A percentile compares a stretch with the other conserved stretches of the same genome.
Evolutionary conservation across 2,888 invertebrate genomes (phyloP).

Genomic region (Amphipoea lucens): DNA sequence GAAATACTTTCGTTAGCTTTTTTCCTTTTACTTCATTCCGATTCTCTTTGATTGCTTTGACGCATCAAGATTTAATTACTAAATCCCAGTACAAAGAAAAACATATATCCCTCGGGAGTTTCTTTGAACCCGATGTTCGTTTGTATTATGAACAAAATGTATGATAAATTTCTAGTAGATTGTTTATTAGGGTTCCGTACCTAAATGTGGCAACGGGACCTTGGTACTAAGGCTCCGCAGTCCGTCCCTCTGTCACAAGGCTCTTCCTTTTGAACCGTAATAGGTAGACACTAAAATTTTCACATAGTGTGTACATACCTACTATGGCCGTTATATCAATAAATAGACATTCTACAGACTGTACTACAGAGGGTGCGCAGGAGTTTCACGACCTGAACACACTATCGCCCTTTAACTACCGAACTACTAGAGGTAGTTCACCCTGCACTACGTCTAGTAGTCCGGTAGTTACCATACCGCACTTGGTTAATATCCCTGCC

Average conservation of each 20-base stretch:
- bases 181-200: background rate
- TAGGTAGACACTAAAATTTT: background rate
- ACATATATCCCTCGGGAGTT: background rate
- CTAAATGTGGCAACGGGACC: background rate
- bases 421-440: too few species aligned
- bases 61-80: conserved; percentile 43
- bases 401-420: too few species aligned
- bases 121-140: conserved; percentile 16
- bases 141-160: conserved; percentile 10
- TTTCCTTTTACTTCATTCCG: conserved; percentile 19
- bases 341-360: background rate
- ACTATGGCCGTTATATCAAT: background rate
- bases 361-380: too few species aligned
- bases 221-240: background rate
- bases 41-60: conserved; percentile 54
- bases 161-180: conserved; percentile 10
- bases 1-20: background rate
- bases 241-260: background rate
- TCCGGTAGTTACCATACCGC: too few species aligned
- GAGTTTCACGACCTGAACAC: too few species aligned
- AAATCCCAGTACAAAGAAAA: conserved; percentile 21
- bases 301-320: background rate
- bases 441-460: too few species aligned
- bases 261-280: background rate
- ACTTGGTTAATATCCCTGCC: background rate